Base-by-base conservation (phyloP, 2,113 vertebrate species). In the Mirounga angustirostris region DNA sequence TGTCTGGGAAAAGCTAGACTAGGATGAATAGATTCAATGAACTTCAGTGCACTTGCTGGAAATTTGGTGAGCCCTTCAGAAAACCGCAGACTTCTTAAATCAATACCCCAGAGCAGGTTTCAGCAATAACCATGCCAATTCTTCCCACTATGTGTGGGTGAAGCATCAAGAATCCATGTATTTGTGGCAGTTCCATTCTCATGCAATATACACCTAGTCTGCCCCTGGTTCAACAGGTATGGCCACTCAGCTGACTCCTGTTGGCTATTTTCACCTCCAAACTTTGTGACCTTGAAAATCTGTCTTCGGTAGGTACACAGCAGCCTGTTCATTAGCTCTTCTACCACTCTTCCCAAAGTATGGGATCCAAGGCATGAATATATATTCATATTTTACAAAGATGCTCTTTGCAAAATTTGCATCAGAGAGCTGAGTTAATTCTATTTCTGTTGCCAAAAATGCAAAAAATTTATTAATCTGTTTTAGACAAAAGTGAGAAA, bases 61-160 rank as follows among this genome's bases (percentile, higher is more conserved):
- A 92, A 86, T 0, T 36, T 79, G 18, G 46, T 54, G 83, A 94
- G 63, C 56, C 61, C 91, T 95, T 96, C 65, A 95, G 82, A 97
- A 95, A 97, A 87, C 28, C 43, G 30, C 33, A 88, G 43, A 82
- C 65, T 91, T 88, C 71, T 58, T 61, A 81, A 91, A 78, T 81
- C 46, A 73, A 74, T 78, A 88, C 46, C 67, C 28, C 5, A 82
- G n/a, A 59, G 30, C 50, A 86, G 54, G 33, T 91, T 95, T 91
- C 52, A 61, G 30, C 30, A 89, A 69, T 74, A 88, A 95, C 2
- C 13, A 56, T 61, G 52, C 28, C 76, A 97, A 21, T 88, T 19
- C 92, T 81, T 79, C 58, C 63, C 22, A 65, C 54, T 43, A 40
- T 81, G 26, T 87, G 28, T 88, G 30, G 6, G 63, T 33, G 30